Percentiles rank a stretch among this genome's conserved stretches.
Evolutionary conservation across 2,797 vertebrate genomes (phyloP).

Genomic region (Epinephelus coioides): DNA sequence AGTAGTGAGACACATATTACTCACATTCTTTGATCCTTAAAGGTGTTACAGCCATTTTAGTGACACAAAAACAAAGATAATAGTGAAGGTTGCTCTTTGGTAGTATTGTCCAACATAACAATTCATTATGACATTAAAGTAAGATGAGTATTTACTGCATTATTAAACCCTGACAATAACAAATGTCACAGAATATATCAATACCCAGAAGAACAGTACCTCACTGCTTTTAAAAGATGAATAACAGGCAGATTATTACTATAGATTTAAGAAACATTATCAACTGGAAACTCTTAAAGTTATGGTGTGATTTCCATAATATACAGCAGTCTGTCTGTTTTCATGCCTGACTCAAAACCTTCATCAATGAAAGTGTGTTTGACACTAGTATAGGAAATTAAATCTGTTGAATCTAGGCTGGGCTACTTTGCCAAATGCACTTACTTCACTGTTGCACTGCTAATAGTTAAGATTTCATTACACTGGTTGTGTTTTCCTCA

Average conservation of each 20-base stretch:
- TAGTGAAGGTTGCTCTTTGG: background rate
- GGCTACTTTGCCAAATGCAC: background rate
- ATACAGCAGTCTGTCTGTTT: background rate
- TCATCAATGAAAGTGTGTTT: background rate
- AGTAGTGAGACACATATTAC: conserved; percentile 35
- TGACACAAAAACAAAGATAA: conserved; percentile 14
- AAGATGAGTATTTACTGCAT: background rate
- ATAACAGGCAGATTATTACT: conserved; percentile 19
- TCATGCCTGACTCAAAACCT: background rate
- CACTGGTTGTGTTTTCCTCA: background rate
- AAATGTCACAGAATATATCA: conserved; percentile 20
- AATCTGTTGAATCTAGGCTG: background rate
- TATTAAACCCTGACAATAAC: background rate
- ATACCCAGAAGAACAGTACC: conserved; percentile 8
- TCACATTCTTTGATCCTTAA: conserved; percentile 21
- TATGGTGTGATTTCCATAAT: background rate
- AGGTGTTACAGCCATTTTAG: background rate
- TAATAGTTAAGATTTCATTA: background rate
- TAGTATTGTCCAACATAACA: background rate
- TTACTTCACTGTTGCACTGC: background rate
- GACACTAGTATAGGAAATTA: background rate
- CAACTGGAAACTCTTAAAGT: background rate
- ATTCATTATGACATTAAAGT: background rate
- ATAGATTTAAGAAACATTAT: background rate
- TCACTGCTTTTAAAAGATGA: conserved; percentile 52